Base-by-base conservation (phyloP, 2,888 invertebrate species). In the Cremastinae sp. region DNA sequence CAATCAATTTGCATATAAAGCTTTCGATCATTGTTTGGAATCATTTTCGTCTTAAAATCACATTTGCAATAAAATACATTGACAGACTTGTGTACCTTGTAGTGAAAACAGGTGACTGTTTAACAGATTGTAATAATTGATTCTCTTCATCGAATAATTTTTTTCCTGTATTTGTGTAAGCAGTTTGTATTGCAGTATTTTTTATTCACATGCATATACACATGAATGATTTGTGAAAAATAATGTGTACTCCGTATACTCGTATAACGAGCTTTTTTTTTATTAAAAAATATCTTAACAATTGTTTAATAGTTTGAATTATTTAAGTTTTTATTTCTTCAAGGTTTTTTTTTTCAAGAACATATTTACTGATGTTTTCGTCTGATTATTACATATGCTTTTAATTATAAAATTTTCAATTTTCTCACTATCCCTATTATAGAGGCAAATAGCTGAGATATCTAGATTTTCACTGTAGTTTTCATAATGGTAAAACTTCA, bases 21-120 rank as follows among this genome's bases (percentile, higher is more conserved):
- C 18, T 12, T 7, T 20, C 8, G 12, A 36, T 56, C 53, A n/a
- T 41, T 22, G 28, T 56, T 18, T 45, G n/a, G 0, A n/a, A 9
- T 22, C 22, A 43, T 47, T 45, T 45, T 36, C n/a, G 8, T 28
- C 9, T 28, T 16, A n/a, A 54, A 54, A 45, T 65, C 9, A 14
- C n/a, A 36, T 43, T 18, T 12, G 20, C 28, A 22, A 41, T 53
- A 28, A 56, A 36, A 43, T 45, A 16, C 16, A 56, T 47, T 54
- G 20, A 56, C 54, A 36, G 34, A 56, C 56, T 56, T 28, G 10
- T 45, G 56, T 56, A 66, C 45, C 45, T 56, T 20, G 9, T 56
- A 20, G 28, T 5, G 5, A 5, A 28, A 5, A 28, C 28, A 5
- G 5, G 28, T 28, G 5, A 28, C 28, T 28, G 2, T 5, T 28